phyloP scores from a whole-genome alignment of 2,797 vertebrate genomes.

The Clarias laeviceps region DNA sequence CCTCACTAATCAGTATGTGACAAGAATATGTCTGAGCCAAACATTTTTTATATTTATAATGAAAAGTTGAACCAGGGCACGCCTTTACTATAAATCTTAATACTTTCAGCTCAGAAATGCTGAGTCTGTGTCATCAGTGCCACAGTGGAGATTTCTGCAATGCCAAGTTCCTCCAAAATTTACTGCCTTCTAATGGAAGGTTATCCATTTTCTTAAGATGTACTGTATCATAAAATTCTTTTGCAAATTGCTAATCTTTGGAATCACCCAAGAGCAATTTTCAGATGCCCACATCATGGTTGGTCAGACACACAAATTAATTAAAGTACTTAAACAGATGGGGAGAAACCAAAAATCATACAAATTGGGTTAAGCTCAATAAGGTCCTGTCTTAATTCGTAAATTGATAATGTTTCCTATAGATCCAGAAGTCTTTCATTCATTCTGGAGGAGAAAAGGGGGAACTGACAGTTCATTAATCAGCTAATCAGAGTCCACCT shows the following conservation, averaged over 20 bases:
- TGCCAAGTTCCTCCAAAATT: conserved; percentile 31
- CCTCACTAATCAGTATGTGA: neutral
- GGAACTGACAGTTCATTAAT: neutral
- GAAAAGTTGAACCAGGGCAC: conserved; percentile 6
- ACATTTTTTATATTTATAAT: conserved; percentile 13
- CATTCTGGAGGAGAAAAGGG: neutral
- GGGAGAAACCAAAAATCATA: neutral
- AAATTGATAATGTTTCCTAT: neutral
- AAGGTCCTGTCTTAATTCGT: neutral
- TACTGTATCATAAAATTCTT: conserved; percentile 41
- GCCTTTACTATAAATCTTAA: conserved; percentile 10
- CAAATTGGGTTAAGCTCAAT: neutral
- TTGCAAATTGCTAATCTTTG: conserved; percentile 60
- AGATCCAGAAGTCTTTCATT: neutral
- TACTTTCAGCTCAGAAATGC: conserved; percentile 16
- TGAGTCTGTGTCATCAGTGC: conserved; percentile 9
- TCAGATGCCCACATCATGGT: conserved; percentile 55
- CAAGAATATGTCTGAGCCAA: neutral
- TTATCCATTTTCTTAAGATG: conserved; percentile 64
- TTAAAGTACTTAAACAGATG: neutral
- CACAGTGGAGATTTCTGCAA: conserved; percentile 31
- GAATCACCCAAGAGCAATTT: conserved; percentile 63
- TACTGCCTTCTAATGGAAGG: conserved; percentile 55
- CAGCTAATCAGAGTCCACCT: conserved; percentile 9
- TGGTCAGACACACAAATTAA: conserved; percentile 4